Base-by-base conservation (phyloP, 2,888 invertebrate genomes). In the Microplitis manilae region DNA sequence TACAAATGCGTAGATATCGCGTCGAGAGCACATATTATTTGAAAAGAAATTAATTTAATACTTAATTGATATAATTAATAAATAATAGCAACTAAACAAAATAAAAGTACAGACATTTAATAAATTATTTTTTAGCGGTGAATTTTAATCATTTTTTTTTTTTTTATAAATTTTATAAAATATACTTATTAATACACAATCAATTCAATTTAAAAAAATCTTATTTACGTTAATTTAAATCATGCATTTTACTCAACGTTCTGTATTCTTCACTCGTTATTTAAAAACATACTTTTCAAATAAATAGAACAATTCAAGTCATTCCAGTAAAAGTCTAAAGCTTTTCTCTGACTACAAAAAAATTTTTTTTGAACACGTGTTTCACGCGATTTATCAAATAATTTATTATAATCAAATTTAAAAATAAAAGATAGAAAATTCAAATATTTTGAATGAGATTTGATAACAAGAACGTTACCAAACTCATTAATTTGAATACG, bases 1-100 rank as follows among this genome's bases (percentile, higher is more conserved):
- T 73, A 60, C 71, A 78, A 81, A 80, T 79, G 76, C 79, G 68
- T 78, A n/a, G 75, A 81, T 64, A 67, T 79, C 73, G 75, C 71
- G 72, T 79, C 65, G 76, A 79, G 77, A 78, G 73, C 76, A 70
- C 78, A 67, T 69, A 67, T 40, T 73, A 60, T 68, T 50, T 39
- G 20, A 40, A 60, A 69, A 61, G 60, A 72, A 38, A 59, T 68
- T 9, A 68, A 76, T 76, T 73, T 41, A 61, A 67, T 50, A 60
- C 76, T 68, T 69, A 40, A 75, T 76, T 75, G 61, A 77, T n/a
- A 40, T n/a, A 61, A 40, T 64, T 68, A 76, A 73, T 20, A 73
- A 68, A 76, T 5, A 61, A 60, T 61, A 68, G 75, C 13, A 71
- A 9, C 69, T 17, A 72, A 15, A 73, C 39, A 30, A 17, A 59